phyloP scores from a whole-genome alignment of 1,140 invertebrate genomes.

The Thrips palmi region DNA sequence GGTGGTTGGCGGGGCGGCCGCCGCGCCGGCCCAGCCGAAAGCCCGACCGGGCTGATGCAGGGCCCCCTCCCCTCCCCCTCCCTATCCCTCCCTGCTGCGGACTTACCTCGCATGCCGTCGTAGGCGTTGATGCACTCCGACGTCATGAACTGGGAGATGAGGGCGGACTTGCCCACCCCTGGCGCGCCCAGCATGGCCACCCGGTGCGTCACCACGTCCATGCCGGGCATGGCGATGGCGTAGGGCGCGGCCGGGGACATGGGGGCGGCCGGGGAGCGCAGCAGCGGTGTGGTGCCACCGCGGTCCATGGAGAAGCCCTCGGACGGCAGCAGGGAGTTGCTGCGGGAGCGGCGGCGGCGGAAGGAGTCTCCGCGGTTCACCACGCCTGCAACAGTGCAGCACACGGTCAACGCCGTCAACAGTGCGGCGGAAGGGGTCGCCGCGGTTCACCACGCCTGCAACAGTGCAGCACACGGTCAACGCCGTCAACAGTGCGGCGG shows the following conservation, averaged over 20 bases:
- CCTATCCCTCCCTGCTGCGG: background rate
- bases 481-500: too few relatives aligned
- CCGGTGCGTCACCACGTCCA: conserved; percentile 34
- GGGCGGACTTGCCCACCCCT: conserved; percentile 78
- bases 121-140: conserved; percentile 89
- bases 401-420: too few relatives aligned
- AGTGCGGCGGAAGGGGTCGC: conserved; percentile 69
- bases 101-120: conserved; percentile 30
- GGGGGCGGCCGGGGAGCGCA: conserved; percentile 10
- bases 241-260: conserved; percentile 9
- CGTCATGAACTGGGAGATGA: conserved; percentile 84
- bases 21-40: too few relatives aligned
- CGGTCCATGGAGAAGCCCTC: conserved; percentile 20
- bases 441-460: conserved; percentile 71
- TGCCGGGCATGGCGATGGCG: conserved; percentile 25
- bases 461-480: too few relatives aligned
- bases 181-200: conserved; percentile 69
- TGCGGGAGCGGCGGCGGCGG: conserved; percentile 52
- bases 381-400: conserved; percentile 54
- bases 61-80: background rate
- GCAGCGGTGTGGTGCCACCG: conserved; percentile 17
- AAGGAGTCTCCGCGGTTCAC: conserved; percentile 81
- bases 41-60: too few relatives aligned
- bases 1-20: too few relatives aligned
- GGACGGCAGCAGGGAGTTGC: conserved; percentile 48